phyloP scores from a whole-genome alignment of 1,140 invertebrate species.

The Musca domestica region DNA sequence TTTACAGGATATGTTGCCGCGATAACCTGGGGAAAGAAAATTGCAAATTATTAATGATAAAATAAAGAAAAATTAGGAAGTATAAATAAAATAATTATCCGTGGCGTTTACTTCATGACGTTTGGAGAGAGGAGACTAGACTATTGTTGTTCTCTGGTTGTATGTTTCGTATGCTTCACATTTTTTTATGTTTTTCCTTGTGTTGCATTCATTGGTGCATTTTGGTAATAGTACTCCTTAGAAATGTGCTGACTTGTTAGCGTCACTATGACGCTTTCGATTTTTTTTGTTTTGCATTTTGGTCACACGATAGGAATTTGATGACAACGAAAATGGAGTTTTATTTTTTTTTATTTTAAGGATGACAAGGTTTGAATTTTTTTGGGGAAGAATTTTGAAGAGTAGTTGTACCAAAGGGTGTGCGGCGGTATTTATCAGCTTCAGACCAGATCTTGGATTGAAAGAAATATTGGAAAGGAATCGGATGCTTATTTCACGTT shows the following conservation, averaged over 20 bases:
- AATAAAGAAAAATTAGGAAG: neutral
- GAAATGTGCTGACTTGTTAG: slow-evolving; percentile 9
- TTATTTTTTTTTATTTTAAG: no score
- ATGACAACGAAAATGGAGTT: no score
- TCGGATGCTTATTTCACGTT: no score
- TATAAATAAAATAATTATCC: neutral
- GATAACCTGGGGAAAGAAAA: slow-evolving; percentile 41
- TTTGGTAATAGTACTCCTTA: slow-evolving; percentile 14
- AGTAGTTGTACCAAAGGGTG: no score
- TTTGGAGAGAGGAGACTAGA: no score
- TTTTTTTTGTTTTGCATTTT: neutral
- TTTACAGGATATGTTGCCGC: slow-evolving; percentile 51
- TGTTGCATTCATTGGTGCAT: neutral
- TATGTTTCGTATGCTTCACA: neutral
- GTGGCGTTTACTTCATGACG: neutral
- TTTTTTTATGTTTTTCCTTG: neutral
- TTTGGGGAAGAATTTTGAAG: no score
- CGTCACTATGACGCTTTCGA: slow-evolving; percentile 5
- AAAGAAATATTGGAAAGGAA: no score
- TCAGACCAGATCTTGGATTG: no score
- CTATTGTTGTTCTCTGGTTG: neutral
- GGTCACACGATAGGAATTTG: slow-evolving; percentile 10
- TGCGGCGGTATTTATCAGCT: no score
- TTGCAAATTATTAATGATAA: neutral
- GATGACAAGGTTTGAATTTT: no score